These are phyloP conservation scores for Biston stratarius DNA, from an alignment of 2,888 invertebrate genomes.

Conservation along the genomic window DNA sequence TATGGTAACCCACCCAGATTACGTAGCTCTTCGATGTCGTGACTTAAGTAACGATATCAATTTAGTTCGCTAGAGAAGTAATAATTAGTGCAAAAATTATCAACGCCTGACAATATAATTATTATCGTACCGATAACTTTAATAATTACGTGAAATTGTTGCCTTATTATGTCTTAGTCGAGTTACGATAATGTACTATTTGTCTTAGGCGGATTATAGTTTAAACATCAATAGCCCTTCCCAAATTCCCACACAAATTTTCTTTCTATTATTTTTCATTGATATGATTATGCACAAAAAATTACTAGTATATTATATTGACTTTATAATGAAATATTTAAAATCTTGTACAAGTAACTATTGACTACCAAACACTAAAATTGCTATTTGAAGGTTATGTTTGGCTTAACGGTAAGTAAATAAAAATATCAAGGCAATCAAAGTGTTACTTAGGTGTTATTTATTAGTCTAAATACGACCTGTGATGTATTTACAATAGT, in stretches of 20 bases:
- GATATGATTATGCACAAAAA: background rate
- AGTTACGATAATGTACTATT: conserved; percentile 6
- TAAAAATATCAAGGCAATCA: background rate
- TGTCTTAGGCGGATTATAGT: conserved; percentile 59
- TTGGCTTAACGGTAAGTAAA: conserved; percentile 38
- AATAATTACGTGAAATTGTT: no score
- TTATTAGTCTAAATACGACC: background rate
- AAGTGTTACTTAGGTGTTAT: background rate
- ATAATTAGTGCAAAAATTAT: background rate
- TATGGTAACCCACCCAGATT: conserved; percentile 59
- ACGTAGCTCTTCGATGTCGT: conserved; percentile 22
- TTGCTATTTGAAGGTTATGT: conserved; percentile 40
- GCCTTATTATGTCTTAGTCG: background rate
- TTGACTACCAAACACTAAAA: background rate
- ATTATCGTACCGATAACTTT: background rate
- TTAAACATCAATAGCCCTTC: conserved; percentile 66
- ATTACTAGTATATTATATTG: background rate
- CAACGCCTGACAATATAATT: background rate
- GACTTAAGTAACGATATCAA: background rate
- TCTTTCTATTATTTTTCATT: background rate
- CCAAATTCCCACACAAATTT: background rate
- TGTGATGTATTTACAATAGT: conserved; percentile 15
- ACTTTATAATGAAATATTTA: background rate
- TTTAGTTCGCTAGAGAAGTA: background rate
- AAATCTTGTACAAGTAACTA: background rate